These are phyloP conservation scores for Leptopilina clavipes DNA, from an alignment of 1,140 invertebrate genomes.

Conservation along the genomic window DNA sequence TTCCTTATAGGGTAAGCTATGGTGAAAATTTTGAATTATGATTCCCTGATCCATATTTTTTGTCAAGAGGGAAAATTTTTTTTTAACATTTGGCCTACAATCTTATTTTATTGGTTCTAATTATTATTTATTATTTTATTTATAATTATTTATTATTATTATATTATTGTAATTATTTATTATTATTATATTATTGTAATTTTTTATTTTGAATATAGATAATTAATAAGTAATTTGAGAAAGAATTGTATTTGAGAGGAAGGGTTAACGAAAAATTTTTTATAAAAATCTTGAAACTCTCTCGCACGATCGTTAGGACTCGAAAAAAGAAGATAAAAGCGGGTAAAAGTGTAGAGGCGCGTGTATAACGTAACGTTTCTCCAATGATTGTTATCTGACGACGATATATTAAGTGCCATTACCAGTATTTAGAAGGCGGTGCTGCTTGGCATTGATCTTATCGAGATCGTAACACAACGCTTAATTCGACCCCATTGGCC, in stretches of 20 bases:
- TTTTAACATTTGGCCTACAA: no score
- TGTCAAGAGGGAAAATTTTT: no score
- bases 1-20: no score
- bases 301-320: not conserved
- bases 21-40: no score
- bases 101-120: no score
- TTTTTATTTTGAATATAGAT: no score
- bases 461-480: constrained; percentile 58
- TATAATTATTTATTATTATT: no score
- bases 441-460: constrained; percentile 60
- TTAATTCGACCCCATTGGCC: constrained; percentile 23
- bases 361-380: constrained; percentile 61
- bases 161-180: no score
- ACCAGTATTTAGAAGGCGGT: constrained; percentile 68
- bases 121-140: no score
- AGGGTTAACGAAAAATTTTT: not conserved
- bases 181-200: no score
- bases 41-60: no score
- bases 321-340: constrained; percentile 51
- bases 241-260: not conserved
- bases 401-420: constrained; percentile 69
- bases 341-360: constrained; percentile 61
- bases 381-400: constrained; percentile 65
- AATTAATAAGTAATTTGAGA: not conserved
- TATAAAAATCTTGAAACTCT: constrained; percentile 41